These are phyloP conservation scores for Mesorhabditis spiculigera DNA, from an alignment of 2,888 invertebrate genomes.

Conservation along the genomic window DNA sequence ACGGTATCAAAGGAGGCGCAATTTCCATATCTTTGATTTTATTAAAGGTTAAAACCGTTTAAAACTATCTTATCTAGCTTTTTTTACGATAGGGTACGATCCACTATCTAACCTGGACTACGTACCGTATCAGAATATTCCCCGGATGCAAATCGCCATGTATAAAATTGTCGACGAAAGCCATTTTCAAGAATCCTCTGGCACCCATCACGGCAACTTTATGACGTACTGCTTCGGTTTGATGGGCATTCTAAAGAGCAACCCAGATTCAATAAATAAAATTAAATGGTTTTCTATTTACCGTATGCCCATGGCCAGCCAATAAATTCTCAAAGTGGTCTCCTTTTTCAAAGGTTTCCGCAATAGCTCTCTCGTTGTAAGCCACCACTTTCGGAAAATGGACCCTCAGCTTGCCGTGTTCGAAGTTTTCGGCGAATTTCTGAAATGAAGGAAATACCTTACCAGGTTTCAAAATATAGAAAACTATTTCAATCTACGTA, in stretches of 20 bases:
- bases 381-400: neutral
- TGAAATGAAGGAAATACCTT: neutral
- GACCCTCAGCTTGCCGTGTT: neutral
- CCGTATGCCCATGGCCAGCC: neutral
- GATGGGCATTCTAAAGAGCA: neutral
- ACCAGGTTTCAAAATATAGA: neutral
- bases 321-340: neutral
- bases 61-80: too few species aligned
- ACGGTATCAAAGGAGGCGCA: too few species aligned
- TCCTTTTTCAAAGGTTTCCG: neutral
- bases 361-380: neutral
- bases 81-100: too few species aligned
- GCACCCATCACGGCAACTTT: neutral
- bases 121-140: constrained; percentile 1
- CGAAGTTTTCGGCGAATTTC: neutral
- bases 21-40: too few species aligned
- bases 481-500: neutral
- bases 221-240: neutral
- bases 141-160: constrained; percentile 5
- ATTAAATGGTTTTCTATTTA: neutral
- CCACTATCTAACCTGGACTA: neutral
- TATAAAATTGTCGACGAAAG: neutral
- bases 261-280: neutral
- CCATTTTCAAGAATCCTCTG: neutral
- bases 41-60: too few species aligned